These are phyloP conservation scores for Morpho deidamia DNA, from an alignment of 2,888 invertebrate genomes.

Conservation along the genomic window DNA sequence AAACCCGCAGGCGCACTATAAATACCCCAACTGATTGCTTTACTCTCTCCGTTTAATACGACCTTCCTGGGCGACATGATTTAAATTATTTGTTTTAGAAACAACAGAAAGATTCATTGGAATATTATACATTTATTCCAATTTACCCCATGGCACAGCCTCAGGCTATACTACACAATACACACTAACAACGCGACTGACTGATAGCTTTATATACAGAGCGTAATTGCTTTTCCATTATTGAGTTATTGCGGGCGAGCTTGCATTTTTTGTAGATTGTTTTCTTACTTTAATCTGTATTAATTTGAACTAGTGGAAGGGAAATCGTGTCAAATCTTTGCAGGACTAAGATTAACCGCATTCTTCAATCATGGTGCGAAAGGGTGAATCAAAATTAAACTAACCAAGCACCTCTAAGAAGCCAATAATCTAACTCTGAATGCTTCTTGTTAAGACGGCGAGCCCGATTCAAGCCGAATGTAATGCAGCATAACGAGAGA, in stretches of 20 bases:
- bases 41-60: constrained; percentile 38
- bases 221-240: constrained; percentile 33
- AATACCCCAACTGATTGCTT: constrained; percentile 62
- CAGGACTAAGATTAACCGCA: no score
- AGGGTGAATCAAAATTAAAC: no score
- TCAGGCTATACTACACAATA: constrained; percentile 39
- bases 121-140: constrained; percentile 54
- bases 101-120: constrained; percentile 52
- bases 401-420: no score
- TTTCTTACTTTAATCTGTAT: constrained; percentile 24
- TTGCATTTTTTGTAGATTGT: constrained; percentile 18
- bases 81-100: constrained; percentile 46
- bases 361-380: no score
- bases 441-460: no score
- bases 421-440: no score
- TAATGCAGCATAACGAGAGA: no score
- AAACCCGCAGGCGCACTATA: constrained; percentile 40
- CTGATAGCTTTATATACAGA: constrained; percentile 30
- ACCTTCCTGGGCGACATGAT: constrained; percentile 40
- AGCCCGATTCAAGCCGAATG: no score
- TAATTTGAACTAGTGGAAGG: background rate
- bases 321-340: no score
- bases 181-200: constrained; percentile 25
- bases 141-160: constrained; percentile 42
- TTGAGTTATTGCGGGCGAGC: constrained; percentile 29